A percentile compares a stretch with the other conserved stretches of the same genome.
Evolutionary conservation across 2,797 vertebrate genomes (phyloP).

Genomic region (Alcedo atthis): DNA sequence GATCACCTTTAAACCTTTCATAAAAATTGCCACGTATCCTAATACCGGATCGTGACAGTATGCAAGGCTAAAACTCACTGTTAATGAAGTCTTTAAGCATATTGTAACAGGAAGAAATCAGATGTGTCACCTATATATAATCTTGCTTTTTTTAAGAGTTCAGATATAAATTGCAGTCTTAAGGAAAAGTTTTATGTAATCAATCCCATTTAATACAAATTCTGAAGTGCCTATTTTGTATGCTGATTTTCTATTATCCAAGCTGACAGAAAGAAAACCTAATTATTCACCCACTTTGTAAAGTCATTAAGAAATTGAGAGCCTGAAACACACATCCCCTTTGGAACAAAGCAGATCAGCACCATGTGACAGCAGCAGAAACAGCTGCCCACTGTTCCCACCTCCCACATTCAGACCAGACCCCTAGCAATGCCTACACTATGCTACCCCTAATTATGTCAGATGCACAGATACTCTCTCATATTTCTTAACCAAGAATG

Average conservation of each 20-base stretch:
- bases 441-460: background rate
- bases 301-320: background rate
- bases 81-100: background rate
- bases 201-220: background rate
- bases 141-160: background rate
- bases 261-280: background rate
- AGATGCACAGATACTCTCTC: background rate
- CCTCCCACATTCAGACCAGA: conserved; percentile 3
- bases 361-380: background rate
- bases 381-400: conserved; percentile 22
- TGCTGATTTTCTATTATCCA: background rate
- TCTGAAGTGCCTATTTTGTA: background rate
- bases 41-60: background rate
- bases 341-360: background rate
- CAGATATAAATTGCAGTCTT: background rate
- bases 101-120: background rate
- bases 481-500: background rate
- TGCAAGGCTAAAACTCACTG: background rate
- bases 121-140: background rate
- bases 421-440: background rate
- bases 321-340: background rate
- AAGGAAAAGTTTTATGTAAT: background rate
- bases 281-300: background rate
- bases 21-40: too few relatives aligned
- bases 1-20: too few relatives aligned